Evolutionary conservation across 2,113 vertebrate genomes (phyloP).

Genomic region (Perccottus glenii): DNA sequence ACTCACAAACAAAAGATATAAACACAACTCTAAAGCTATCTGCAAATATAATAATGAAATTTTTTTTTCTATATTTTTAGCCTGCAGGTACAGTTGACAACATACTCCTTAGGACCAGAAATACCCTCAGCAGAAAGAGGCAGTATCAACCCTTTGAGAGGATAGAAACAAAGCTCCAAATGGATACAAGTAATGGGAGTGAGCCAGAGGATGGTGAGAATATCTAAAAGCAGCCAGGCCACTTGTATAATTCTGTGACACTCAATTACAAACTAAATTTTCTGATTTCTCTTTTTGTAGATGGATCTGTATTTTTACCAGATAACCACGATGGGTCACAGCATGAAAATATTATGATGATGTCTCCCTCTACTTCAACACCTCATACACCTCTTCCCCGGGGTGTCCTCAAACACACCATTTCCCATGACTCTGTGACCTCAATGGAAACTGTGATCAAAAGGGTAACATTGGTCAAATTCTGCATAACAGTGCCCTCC

Average conservation of each 20-base stretch:
- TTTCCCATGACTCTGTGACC: slow-evolving; percentile 45
- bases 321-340: slow-evolving; percentile 18
- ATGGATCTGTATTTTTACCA: neutral
- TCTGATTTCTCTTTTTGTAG: slow-evolving; percentile 16
- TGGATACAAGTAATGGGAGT: neutral
- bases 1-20: neutral
- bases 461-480: slow-evolving; percentile 58
- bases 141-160: slow-evolving; percentile 42
- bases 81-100: slow-evolving; percentile 23
- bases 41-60: neutral
- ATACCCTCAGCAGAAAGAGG: slow-evolving; percentile 67
- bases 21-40: neutral
- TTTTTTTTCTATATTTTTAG: slow-evolving; percentile 27
- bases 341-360: neutral
- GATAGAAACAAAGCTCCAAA: slow-evolving; percentile 6
- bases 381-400: slow-evolving; percentile 21
- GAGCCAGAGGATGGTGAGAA: slow-evolving; percentile 31
- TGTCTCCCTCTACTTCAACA: slow-evolving; percentile 13
- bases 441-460: slow-evolving; percentile 67
- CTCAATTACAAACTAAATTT: no score
- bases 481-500: slow-evolving; percentile 6
- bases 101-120: slow-evolving; percentile 29
- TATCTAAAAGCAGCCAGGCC: neutral
- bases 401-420: slow-evolving; percentile 61
- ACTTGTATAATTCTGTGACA: no score